Evolutionary conservation across 1,140 invertebrate species (phyloP).

Genomic region (Plodia interpunctella): DNA sequence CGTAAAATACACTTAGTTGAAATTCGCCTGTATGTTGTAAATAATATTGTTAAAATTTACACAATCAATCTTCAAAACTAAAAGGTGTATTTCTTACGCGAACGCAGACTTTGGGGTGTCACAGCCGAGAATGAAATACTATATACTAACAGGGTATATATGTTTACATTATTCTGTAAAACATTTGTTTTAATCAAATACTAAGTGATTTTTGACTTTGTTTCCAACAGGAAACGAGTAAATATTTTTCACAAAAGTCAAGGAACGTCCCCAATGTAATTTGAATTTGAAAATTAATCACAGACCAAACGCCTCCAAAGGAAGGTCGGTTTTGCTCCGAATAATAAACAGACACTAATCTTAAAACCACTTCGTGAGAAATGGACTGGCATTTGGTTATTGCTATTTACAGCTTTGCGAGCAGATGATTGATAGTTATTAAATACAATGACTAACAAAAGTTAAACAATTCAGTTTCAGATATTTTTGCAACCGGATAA

Average conservation of each 20-base stretch:
- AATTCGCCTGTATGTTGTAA: too few species aligned
- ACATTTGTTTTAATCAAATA: too few species aligned
- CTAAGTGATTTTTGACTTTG: neutral
- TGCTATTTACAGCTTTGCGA: constrained; percentile 31
- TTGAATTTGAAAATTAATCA: constrained; percentile 57
- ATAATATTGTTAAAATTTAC: too few species aligned
- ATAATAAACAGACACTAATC: constrained; percentile 38
- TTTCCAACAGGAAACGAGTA: neutral
- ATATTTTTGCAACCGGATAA: neutral
- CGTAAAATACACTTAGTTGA: too few species aligned
- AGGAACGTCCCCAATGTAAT: constrained; percentile 21
- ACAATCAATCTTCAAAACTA: too few species aligned
- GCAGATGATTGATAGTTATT: constrained; percentile 29
- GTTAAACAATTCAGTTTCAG: neutral
- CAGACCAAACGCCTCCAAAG: constrained; percentile 31
- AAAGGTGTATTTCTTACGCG: too few species aligned
- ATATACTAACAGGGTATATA: too few species aligned
- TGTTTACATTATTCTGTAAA: too few species aligned
- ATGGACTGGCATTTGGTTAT: constrained; percentile 44
- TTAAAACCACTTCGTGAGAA: constrained; percentile 23
- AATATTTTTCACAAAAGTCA: neutral
- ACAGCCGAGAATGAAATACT: too few species aligned
- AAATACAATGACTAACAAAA: constrained; percentile 13
- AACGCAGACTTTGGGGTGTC: too few species aligned
- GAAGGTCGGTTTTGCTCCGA: constrained; percentile 32